Percentiles rank a stretch among this genome's conserved stretches.
Evolutionary conservation across 2,888 invertebrate genomes (phyloP).

Genomic region (Xanthia icteritia): DNA sequence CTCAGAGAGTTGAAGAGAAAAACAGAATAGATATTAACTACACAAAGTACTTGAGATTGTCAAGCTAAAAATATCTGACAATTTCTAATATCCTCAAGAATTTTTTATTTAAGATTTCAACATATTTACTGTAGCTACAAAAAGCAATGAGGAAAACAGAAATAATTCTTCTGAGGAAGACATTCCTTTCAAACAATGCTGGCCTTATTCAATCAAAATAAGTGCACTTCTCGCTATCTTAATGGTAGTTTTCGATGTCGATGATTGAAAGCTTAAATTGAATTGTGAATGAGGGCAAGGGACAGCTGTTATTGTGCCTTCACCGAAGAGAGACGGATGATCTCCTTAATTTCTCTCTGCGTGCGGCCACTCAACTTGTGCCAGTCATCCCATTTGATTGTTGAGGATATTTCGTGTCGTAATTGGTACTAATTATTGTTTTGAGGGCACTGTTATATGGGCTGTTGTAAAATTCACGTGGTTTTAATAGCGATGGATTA

Average conservation of each 20-base stretch:
- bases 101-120: constrained; percentile 56
- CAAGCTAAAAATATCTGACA: constrained; percentile 55
- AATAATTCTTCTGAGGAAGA: constrained; percentile 26
- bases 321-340: constrained; percentile 73
- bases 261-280: constrained; percentile 72
- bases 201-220: constrained; percentile 66
- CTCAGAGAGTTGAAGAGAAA: constrained; percentile 47
- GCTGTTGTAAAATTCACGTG: constrained; percentile 72
- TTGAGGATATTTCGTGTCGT: constrained; percentile 84
- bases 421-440: constrained; percentile 89
- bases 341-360: constrained; percentile 82
- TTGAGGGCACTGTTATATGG: constrained; percentile 79
- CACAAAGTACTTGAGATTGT: constrained; percentile 52
- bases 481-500: constrained; percentile 43
- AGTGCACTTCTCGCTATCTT: constrained; percentile 69
- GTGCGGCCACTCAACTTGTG: constrained; percentile 87
- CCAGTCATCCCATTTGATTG: constrained; percentile 90
- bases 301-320: constrained; percentile 69
- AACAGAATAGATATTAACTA: constrained; percentile 55
- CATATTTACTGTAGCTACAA: constrained; percentile 43
- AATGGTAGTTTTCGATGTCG: constrained; percentile 74
- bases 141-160: constrained; percentile 38
- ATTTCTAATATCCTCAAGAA: constrained; percentile 59
- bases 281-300: constrained; percentile 65
- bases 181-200: constrained; percentile 52